Evolutionary conservation across 2,888 invertebrate genomes (phyloP).

Genomic region (Eristalinus aeneus): DNA sequence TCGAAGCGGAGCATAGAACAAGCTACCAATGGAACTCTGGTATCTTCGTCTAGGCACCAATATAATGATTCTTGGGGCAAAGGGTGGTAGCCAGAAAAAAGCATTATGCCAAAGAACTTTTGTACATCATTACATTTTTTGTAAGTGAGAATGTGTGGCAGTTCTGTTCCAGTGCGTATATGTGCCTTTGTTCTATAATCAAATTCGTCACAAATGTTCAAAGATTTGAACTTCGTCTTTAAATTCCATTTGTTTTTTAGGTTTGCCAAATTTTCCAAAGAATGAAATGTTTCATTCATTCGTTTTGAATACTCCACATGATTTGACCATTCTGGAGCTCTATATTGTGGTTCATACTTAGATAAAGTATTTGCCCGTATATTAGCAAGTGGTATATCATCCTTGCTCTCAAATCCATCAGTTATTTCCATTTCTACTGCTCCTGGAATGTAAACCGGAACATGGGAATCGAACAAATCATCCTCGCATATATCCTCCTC

Average conservation of each 20-base stretch:
- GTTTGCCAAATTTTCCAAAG: no score
- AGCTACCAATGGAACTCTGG: no score
- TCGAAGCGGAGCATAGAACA: no score
- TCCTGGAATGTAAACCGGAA: conserved; percentile 1
- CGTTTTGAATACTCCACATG: background rate
- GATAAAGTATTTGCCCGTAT: no score
- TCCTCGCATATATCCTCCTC: background rate
- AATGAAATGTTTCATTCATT: background rate
- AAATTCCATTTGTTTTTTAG: background rate
- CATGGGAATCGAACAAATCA: background rate
- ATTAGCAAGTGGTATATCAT: no score
- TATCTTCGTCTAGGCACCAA: background rate
- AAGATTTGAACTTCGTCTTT: background rate
- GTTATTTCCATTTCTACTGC: no score
- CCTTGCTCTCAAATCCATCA: no score
- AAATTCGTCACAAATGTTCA: background rate
- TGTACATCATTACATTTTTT: background rate
- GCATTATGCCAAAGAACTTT: no score
- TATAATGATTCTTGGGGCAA: background rate
- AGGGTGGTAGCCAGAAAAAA: no score
- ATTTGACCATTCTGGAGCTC: background rate
- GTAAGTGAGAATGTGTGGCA: background rate
- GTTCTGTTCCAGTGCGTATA: no score
- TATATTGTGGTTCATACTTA: no score
- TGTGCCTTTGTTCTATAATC: background rate